Base-by-base conservation (phyloP, 2,888 invertebrate species). In the Napeogenes sylphis region DNA sequence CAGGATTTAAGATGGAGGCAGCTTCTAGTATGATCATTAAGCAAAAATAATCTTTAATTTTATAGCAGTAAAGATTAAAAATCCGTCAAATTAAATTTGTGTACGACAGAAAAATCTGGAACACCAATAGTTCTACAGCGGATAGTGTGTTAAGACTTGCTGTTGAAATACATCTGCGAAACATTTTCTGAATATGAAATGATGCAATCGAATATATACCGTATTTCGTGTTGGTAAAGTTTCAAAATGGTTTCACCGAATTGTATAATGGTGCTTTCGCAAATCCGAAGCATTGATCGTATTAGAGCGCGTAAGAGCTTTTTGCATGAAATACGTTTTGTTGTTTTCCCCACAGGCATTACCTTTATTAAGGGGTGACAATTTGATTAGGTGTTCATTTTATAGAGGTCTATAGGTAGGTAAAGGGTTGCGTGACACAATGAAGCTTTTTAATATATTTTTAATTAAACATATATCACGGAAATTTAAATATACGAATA, bases 201-300 rank as follows among this genome's bases (percentile, higher is more conserved):
- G 3, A 10, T 58, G 10, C 46, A 59, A 30, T 12, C 21, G 13
- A 62, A 54, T 45, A 14, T 42, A 14, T 32, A 42, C 42, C 56
- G 6, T 64, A 64, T 57, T n/a, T 56, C 4, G 1, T 2, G 2
- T 46, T 51, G 38, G 38, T 47, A 51, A 35, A 30, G 51, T 51
- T 51, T 53, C 30, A 54, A 61, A 56, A 58, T 54, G 2, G 47
- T 21, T 32, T 55, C 35, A 45, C 4, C 2, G 3, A 8, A 45
- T 45, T 56, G 30, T 46, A 56, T 51, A 30, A 63, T 56, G 56
- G 58, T 58, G 63, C 61, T 56, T 56, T 42, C 56, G 61, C 53
- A 65, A 67, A 65, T 65, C 65, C 56, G 56, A 59, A 45, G 59
- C 65, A 67, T 65, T 67, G 65, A 67, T 67, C 67, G 63, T 65